Evolutionary conservation across 2,797 vertebrate genomes (phyloP).

Genomic region (Serranus cabrilla): DNA sequence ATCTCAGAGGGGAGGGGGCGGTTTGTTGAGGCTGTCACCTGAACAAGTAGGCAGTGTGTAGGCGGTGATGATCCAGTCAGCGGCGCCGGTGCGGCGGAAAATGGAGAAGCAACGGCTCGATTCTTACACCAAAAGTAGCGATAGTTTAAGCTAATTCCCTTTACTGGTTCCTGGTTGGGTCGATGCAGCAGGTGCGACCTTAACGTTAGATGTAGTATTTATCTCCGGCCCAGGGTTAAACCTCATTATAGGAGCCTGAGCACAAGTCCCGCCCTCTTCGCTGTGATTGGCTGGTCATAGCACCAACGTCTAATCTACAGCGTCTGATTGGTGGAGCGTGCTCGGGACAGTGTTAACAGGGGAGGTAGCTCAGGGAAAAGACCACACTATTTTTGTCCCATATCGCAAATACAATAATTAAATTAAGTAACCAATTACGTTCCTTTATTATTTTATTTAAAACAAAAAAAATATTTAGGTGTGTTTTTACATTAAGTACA

Average conservation of each 20-base stretch:
- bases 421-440: no score
- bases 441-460: no score
- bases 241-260: background rate
- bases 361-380: background rate
- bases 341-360: conserved; percentile 28
- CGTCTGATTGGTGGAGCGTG: conserved; percentile 50
- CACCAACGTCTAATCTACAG: background rate
- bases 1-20: conserved; percentile 60
- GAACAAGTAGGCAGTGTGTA: conserved; percentile 62
- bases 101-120: background rate
- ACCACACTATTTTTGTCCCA: background rate
- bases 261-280: conserved; percentile 40
- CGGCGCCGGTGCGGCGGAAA: background rate
- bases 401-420: background rate
- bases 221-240: no score
- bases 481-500: no score
- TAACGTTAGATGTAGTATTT: background rate
- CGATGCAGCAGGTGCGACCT: background rate
- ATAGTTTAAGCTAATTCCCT: background rate
- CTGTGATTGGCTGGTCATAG: conserved; percentile 50
- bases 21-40: conserved; percentile 67
- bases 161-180: background rate
- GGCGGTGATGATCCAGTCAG: conserved; percentile 50
- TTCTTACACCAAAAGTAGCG: background rate
- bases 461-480: background rate